Evolutionary conservation across 2,797 vertebrate genomes (phyloP).

Genomic region (Arrhamphus sclerolepis): DNA sequence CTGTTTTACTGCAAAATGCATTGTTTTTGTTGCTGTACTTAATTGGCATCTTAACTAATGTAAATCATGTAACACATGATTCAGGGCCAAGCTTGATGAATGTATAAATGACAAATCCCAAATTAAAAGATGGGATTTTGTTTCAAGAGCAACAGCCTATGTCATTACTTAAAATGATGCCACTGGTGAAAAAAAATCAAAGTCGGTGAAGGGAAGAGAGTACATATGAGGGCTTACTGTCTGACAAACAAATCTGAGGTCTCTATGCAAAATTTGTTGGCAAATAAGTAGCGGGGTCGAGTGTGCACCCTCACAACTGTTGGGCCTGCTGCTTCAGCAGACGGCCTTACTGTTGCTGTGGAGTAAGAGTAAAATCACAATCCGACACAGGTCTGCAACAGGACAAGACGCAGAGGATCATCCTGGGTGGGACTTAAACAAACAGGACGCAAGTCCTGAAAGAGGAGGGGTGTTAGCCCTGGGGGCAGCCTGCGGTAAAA

Average conservation of each 20-base stretch:
- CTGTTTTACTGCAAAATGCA: too few species aligned
- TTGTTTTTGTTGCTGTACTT: too few species aligned
- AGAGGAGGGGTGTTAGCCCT: slow-evolving; percentile 38
- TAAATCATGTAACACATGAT: too few species aligned
- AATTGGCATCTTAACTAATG: too few species aligned
- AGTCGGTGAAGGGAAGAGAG: slow-evolving; percentile 52
- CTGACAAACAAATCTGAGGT: slow-evolving; percentile 85
- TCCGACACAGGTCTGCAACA: slow-evolving; percentile 64
- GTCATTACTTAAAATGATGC: background rate
- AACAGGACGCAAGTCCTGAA: slow-evolving; percentile 77
- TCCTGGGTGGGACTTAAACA: slow-evolving; percentile 53
- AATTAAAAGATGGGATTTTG: background rate
- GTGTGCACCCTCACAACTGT: slow-evolving; percentile 66
- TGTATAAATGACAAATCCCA: background rate
- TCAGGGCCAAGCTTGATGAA: background rate
- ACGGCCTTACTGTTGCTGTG: slow-evolving; percentile 56
- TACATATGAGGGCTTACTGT: slow-evolving; percentile 45
- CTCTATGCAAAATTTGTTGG: slow-evolving; percentile 82
- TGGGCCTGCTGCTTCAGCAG: slow-evolving; percentile 39
- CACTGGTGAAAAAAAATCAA: slow-evolving; percentile 73
- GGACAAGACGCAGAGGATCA: slow-evolving; percentile 28
- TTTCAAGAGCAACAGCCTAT: background rate
- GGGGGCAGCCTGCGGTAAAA: slow-evolving; percentile 47
- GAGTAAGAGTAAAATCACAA: slow-evolving; percentile 78
- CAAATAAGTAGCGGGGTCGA: slow-evolving; percentile 56